phyloP scores from a whole-genome alignment of 2,888 invertebrate species.

The Macroteleia sp. region DNA sequence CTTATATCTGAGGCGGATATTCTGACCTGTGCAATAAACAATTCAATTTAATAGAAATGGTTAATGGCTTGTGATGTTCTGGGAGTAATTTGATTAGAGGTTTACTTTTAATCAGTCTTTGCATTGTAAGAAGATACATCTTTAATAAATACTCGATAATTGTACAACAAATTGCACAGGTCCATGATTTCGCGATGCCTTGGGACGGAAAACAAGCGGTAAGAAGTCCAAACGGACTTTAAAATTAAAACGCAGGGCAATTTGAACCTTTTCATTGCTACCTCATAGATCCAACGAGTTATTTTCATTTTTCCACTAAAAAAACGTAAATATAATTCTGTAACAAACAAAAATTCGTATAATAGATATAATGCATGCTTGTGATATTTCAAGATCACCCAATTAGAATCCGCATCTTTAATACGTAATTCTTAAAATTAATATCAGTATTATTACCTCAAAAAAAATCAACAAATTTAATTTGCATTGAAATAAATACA shows the following conservation, averaged over 20 bases:
- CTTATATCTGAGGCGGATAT: too few relatives aligned
- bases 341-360: too few relatives aligned
- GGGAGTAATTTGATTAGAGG: slow-evolving; percentile 45
- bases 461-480: too few relatives aligned
- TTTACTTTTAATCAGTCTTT: slow-evolving; percentile 56
- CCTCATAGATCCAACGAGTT: slow-evolving; percentile 11
- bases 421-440: too few relatives aligned
- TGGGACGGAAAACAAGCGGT: slow-evolving; percentile 52
- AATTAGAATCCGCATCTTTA: too few relatives aligned
- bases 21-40: slow-evolving; percentile 46
- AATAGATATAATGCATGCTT: too few relatives aligned
- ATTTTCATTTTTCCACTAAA: background rate
- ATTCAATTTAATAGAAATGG: slow-evolving; percentile 11
- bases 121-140: slow-evolving; percentile 38
- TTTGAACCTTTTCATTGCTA: slow-evolving; percentile 11
- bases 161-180: slow-evolving; percentile 53
- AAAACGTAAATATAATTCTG: too few relatives aligned
- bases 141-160: slow-evolving; percentile 41
- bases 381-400: too few relatives aligned
- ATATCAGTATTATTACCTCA: too few relatives aligned
- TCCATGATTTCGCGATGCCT: slow-evolving; percentile 27
- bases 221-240: slow-evolving; percentile 27
- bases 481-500: too few relatives aligned
- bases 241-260: slow-evolving; percentile 26
- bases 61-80: slow-evolving; percentile 6